These are phyloP conservation scores for Microcebus tavaratra DNA, from an alignment of 2,113 vertebrate genomes.

Conservation along the genomic window DNA sequence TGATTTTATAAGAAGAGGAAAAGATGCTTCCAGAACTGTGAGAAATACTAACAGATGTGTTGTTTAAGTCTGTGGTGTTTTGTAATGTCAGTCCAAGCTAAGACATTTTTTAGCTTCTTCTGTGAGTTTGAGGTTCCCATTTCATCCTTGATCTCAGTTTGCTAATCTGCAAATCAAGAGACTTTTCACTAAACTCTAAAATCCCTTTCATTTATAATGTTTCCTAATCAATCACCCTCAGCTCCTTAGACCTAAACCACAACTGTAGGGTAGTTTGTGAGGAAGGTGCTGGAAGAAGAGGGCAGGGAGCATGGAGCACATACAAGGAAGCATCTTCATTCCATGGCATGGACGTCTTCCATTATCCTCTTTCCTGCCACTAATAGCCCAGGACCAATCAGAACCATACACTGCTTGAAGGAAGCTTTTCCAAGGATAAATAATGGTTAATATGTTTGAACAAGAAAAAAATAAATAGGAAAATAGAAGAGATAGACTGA, in stretches of 20 bases:
- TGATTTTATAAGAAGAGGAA: background rate
- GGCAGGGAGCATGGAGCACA: background rate
- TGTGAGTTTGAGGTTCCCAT: background rate
- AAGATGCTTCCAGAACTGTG: background rate
- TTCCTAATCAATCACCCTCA: background rate
- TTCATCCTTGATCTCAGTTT: background rate
- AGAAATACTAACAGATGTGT: background rate
- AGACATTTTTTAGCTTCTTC: background rate
- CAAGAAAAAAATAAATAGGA: background rate
- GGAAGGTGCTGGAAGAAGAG: fast-evolving
- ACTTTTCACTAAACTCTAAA: background rate
- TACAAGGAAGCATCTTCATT: background rate
- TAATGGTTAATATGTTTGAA: background rate
- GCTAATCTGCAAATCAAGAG: background rate
- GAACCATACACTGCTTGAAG: background rate
- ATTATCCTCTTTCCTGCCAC: background rate
- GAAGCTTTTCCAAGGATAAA: background rate
- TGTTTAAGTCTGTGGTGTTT: background rate
- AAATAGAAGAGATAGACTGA: background rate
- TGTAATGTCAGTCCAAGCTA: background rate
- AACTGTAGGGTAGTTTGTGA: background rate
- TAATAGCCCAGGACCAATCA: background rate
- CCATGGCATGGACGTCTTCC: background rate
- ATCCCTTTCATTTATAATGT: background rate
- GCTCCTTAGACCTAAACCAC: background rate